These are phyloP conservation scores for Drosophila mauritiana DNA, from an alignment of 1,140 invertebrate species.

Conservation along the genomic window DNA sequence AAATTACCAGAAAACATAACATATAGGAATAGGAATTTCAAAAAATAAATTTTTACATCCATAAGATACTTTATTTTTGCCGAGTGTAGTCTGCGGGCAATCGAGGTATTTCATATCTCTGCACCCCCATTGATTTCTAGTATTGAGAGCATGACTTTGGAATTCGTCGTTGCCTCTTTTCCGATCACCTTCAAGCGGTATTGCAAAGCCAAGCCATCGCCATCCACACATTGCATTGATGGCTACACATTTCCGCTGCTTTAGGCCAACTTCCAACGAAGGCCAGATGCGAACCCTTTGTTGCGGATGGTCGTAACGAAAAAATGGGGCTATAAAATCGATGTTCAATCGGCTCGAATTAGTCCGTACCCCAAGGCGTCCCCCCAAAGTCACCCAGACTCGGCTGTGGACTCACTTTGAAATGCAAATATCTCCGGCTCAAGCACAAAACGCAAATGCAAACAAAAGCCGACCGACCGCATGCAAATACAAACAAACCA, in stretches of 20 bases:
- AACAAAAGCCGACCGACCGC: slow-evolving; percentile 24
- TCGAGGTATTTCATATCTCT: slow-evolving; percentile 2
- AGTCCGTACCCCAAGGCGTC: slow-evolving; percentile 20
- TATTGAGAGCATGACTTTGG: slow-evolving; percentile 47
- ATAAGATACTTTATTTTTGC: background rate
- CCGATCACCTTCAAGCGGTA: slow-evolving; percentile 38
- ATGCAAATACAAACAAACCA: slow-evolving; percentile 37
- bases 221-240: slow-evolving; percentile 40
- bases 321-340: slow-evolving; percentile 72
- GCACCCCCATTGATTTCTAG: slow-evolving; percentile 14
- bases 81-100: background rate
- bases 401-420: slow-evolving; percentile 71
- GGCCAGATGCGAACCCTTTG: slow-evolving; percentile 55
- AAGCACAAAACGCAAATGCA: slow-evolving; percentile 31
- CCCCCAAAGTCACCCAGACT: background rate
- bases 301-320: slow-evolving; percentile 27
- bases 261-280: slow-evolving; percentile 54
- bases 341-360: slow-evolving; percentile 70
- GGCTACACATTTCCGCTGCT: slow-evolving; percentile 51
- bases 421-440: slow-evolving; percentile 69
- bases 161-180: slow-evolving; percentile 18
- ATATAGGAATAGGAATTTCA: too few species aligned
- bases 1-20: too few species aligned
- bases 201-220: slow-evolving; percentile 39
- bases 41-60: too few species aligned